Conservation (phyloP, 2,797 vertebrate species). For the Bryconaethiops microstoma region DNA sequence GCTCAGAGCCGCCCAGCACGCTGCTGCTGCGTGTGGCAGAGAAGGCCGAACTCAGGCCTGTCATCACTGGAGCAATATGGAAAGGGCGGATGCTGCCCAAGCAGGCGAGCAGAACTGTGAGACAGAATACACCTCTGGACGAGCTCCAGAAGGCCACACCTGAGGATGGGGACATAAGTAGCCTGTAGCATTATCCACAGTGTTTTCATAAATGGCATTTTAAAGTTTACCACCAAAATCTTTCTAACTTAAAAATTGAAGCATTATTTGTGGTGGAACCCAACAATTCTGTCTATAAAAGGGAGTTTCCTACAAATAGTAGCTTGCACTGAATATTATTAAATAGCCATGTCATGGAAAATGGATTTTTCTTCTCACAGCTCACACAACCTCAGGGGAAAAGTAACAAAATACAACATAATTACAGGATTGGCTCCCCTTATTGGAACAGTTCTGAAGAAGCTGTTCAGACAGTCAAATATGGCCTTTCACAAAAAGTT, state of each 20-base stretch:
- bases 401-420: neutral
- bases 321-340: no score
- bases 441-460: neutral
- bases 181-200: neutral
- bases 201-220: neutral
- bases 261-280: no score
- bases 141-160: constrained; percentile 60
- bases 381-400: no score
- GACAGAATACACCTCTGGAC: constrained; percentile 53
- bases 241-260: no score
- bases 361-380: no score
- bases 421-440: neutral
- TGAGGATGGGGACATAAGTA: constrained; percentile 8
- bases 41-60: constrained; percentile 76
- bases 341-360: no score
- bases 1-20: constrained; percentile 73
- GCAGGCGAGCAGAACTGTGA: constrained; percentile 61
- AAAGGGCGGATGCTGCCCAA: constrained; percentile 58
- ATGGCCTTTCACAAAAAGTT: neutral
- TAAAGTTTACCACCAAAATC: no score
- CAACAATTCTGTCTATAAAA: no score
- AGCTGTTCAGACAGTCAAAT: no score
- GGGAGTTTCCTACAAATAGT: no score
- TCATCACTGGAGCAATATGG: constrained; percentile 52
- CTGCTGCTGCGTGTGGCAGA: constrained; percentile 77